These are phyloP conservation scores for Electrona antarctica DNA, from an alignment of 2,113 vertebrate species.

Conservation along the genomic window DNA sequence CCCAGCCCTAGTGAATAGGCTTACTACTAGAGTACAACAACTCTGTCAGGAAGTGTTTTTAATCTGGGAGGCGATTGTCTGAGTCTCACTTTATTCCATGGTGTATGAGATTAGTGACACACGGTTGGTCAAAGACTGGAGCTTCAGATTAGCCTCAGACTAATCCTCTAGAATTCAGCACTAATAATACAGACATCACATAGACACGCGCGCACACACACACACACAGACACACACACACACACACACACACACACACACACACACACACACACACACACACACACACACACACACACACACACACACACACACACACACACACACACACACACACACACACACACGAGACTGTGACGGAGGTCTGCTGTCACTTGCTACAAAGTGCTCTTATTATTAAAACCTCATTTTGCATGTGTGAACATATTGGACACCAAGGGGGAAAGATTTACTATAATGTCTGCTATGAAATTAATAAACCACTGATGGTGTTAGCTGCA, in stretches of 20 bases:
- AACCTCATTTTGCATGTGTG: too few relatives aligned
- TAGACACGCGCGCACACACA: conserved; percentile 31
- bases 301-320: background rate
- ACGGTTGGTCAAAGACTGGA: conserved; percentile 73
- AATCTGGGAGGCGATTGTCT: conserved; percentile 64
- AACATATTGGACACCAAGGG: too few relatives aligned
- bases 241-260: background rate
- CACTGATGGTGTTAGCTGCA: too few relatives aligned
- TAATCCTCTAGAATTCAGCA: conserved; percentile 68
- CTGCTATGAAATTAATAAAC: too few relatives aligned
- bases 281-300: background rate
- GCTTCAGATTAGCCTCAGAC: conserved; percentile 68
- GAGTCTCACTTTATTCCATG: conserved; percentile 57
- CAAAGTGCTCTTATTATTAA: too few relatives aligned
- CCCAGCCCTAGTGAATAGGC: conserved; percentile 24
- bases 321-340: background rate
- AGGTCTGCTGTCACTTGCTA: too few relatives aligned
- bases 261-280: conserved; percentile 14
- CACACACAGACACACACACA: background rate
- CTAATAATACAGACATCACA: conserved; percentile 72
- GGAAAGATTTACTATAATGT: too few relatives aligned
- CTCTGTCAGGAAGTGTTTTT: conserved; percentile 43
- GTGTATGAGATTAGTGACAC: conserved; percentile 75
- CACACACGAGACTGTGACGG: too few relatives aligned
- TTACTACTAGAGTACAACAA: conserved; percentile 26